A percentile compares a stretch with the other conserved stretches of the same genome.
Evolutionary conservation across 2,113 vertebrate species (phyloP).

Genomic region (Fukomys damarensis): DNA sequence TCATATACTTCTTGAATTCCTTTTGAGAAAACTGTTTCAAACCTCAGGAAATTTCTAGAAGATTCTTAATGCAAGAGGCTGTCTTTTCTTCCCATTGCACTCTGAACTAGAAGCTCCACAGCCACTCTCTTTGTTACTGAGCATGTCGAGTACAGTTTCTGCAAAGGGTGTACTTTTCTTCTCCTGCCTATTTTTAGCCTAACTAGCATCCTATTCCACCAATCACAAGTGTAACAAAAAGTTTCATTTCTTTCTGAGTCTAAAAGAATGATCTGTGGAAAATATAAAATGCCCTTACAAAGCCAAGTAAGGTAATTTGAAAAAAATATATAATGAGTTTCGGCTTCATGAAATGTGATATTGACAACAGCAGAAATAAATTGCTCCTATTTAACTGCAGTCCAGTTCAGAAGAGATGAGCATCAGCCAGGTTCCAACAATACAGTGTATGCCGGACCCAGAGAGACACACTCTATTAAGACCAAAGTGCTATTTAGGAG

Average conservation of each 20-base stretch:
- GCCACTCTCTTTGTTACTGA: neutral
- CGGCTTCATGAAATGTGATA: constrained; percentile 73
- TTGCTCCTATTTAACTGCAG: constrained; percentile 67
- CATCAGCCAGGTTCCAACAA: constrained; percentile 66
- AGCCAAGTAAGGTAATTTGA: constrained; percentile 75
- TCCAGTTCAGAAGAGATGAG: constrained; percentile 66
- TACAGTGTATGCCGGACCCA: constrained; percentile 42
- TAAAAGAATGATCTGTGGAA: constrained; percentile 74
- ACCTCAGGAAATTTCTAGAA: neutral
- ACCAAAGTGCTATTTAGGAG: constrained; percentile 79
- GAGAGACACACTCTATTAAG: constrained; percentile 79
- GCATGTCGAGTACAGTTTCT: neutral
- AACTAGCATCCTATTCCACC: constrained; percentile 42
- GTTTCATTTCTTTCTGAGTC: constrained; percentile 55
- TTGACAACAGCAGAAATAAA: constrained; percentile 77
- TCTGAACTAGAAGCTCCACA: neutral
- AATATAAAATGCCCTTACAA: constrained; percentile 75
- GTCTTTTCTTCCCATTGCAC: neutral
- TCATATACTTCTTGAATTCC: constrained; percentile 15
- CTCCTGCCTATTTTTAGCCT: neutral
- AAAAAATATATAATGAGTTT: constrained; percentile 68
- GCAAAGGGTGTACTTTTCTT: neutral
- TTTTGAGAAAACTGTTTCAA: neutral
- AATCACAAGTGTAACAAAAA: constrained; percentile 67
- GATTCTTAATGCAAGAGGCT: neutral